These are phyloP conservation scores for Ptychochromis oligacanthus DNA, from an alignment of 2,113 vertebrate species.

Conservation along the genomic window DNA sequence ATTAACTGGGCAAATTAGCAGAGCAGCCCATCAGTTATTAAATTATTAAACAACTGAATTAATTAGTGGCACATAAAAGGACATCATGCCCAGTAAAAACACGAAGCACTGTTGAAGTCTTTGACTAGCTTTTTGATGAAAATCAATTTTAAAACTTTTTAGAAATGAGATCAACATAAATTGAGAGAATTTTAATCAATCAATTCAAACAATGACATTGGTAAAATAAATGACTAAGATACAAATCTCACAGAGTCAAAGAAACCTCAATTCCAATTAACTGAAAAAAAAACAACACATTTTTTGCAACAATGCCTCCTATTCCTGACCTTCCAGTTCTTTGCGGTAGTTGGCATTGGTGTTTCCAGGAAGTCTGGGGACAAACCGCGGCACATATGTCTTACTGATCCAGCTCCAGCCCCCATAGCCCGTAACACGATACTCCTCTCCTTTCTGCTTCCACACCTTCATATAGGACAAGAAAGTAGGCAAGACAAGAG, in stretches of 20 bases:
- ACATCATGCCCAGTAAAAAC: too few species aligned
- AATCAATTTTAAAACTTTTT: too few species aligned
- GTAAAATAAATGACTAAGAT: slow-evolving; percentile 12
- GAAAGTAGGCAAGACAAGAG: not conserved
- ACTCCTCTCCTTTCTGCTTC: slow-evolving; percentile 99
- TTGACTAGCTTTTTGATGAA: not conserved
- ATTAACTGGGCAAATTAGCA: not conserved
- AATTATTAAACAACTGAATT: not conserved
- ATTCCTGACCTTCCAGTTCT: slow-evolving; percentile 70
- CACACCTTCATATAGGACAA: slow-evolving; percentile 85
- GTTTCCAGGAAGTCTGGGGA: slow-evolving; percentile 93
- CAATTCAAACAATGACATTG: not conserved
- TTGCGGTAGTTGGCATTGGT: slow-evolving; percentile 93
- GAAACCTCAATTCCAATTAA: slow-evolving; percentile 5
- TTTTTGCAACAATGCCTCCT: not conserved
- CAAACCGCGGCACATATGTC: slow-evolving; percentile 92
- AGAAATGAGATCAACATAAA: not conserved
- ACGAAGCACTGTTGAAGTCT: too few species aligned
- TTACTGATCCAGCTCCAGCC: slow-evolving; percentile 99
- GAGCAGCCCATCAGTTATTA: not conserved
- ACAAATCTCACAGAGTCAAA: not conserved
- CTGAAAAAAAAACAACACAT: slow-evolving; percentile 14
- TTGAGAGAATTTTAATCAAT: slow-evolving; percentile 2
- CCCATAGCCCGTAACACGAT: slow-evolving; percentile 96
- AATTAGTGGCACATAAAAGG: not conserved